Base-by-base conservation (phyloP, 1,140 invertebrate species). In the Stegodyphus mimosarum region DNA sequence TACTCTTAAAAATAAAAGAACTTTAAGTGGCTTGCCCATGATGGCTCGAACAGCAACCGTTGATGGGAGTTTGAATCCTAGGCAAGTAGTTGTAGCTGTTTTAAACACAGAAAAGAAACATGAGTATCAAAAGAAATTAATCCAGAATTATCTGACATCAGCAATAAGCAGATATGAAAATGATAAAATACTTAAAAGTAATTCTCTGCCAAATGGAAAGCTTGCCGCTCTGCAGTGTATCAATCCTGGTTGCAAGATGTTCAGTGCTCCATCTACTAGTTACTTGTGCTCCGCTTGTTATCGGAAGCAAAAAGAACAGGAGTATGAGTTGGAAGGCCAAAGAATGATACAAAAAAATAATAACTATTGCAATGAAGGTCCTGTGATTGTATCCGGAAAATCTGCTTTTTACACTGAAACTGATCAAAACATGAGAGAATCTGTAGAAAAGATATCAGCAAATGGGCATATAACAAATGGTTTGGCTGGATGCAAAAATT, bases 81-180 rank as follows among this genome's bases (percentile, higher is more conserved):
- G 80, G 53, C 80, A 83, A 67, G 90, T 95, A 69, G 90, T 94
- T 70, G 93, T 94, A 88, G 94, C 94, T 9, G 91, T 91, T 86
- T 91, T 97, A n/a, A 92, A 94, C 89, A 94, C 93, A 5, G 90
- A 92, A n/a, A 94, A 94, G 70, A 90, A 93, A 50, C 94, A 95
- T 86, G 93, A 94, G 6, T 95, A 94, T 83, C 95, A 95, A 70
- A 94, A 96, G 88, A 92, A 95, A 86, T 95, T 97, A 94, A 93
- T 97, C 50, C 93, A 94, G 84, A 97, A 96, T 91, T 97, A 97
- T 90, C 91, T 97, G 51, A 92, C 94, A 83, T 94, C 94, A 87
- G 95, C 95, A 51, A 92, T 93, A 74, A 92, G 93, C 88, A 92
- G 93, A 88, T 96, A 93, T 90, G 89, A 93, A 60, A 90, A 91